Percentiles rank a stretch among this genome's conserved stretches.
Evolutionary conservation across 2,797 vertebrate species (phyloP).

Genomic region (Manis pentadactyla): DNA sequence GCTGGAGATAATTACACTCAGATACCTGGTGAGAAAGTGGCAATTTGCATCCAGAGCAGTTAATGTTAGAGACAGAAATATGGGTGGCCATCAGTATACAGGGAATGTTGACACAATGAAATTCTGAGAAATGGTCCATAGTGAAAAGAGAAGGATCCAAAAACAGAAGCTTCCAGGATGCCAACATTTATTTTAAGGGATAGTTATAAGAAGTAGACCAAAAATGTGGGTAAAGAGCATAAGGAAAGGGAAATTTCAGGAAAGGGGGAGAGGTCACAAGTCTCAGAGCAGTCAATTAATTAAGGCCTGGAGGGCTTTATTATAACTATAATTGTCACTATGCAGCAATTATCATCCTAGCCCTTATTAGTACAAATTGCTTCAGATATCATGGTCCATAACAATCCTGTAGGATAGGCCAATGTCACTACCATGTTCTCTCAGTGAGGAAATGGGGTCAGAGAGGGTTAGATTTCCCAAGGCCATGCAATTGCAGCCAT

Average conservation of each 20-base stretch:
- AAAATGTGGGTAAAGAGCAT: neutral
- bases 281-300: neutral
- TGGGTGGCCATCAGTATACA: neutral
- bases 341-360: neutral
- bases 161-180: too few relatives aligned
- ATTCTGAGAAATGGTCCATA: neutral
- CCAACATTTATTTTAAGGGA: neutral
- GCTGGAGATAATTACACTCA: neutral
- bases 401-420: neutral
- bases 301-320: neutral
- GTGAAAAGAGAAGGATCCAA: neutral
- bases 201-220: neutral
- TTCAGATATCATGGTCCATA: neutral
- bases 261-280: neutral
- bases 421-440: too few relatives aligned
- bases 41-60: neutral
- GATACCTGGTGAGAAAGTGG: neutral
- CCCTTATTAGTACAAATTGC: neutral
- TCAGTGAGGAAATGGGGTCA: neutral
- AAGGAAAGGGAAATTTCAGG: neutral
- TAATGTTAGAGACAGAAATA: neutral
- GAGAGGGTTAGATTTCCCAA: neutral
- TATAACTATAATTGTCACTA: neutral
- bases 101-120: neutral
- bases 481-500: neutral